A percentile compares a stretch with the other conserved stretches of the same genome.
Evolutionary conservation across 2,113 vertebrate genomes (phyloP).

Genomic region (Todiramphus saurophagus): DNA sequence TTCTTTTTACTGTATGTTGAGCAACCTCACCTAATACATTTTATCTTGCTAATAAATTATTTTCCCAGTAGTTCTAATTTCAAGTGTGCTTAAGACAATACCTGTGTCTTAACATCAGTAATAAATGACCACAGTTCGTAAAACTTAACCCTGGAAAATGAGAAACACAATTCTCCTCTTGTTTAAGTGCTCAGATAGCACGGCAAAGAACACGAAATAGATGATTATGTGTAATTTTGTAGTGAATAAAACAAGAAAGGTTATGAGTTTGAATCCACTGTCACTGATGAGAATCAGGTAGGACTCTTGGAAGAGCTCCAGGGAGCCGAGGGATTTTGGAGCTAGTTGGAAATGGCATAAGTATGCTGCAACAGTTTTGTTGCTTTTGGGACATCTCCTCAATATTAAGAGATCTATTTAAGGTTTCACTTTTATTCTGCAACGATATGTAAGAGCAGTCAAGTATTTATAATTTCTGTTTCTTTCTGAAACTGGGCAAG

Average conservation of each 20-base stretch:
- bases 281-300: not conserved
- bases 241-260: not conserved
- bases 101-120: not conserved
- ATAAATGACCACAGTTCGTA: not conserved
- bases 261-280: not conserved
- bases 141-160: not conserved
- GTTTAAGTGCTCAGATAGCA: not conserved
- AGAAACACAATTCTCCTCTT: not conserved
- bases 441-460: not conserved
- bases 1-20: not conserved
- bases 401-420: not conserved
- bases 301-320: not conserved
- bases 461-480: not conserved
- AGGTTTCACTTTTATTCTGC: not conserved
- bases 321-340: not conserved
- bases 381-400: not conserved
- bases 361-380: not conserved
- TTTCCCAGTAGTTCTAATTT: not conserved
- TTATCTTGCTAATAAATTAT: not conserved
- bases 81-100: not conserved
- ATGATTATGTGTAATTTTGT: not conserved
- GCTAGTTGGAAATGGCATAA: not conserved
- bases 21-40: not conserved
- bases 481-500: not conserved
- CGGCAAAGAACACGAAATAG: not conserved